Base-by-base conservation (phyloP, 2,797 vertebrate species). In the Telmatherina bonti region DNA sequence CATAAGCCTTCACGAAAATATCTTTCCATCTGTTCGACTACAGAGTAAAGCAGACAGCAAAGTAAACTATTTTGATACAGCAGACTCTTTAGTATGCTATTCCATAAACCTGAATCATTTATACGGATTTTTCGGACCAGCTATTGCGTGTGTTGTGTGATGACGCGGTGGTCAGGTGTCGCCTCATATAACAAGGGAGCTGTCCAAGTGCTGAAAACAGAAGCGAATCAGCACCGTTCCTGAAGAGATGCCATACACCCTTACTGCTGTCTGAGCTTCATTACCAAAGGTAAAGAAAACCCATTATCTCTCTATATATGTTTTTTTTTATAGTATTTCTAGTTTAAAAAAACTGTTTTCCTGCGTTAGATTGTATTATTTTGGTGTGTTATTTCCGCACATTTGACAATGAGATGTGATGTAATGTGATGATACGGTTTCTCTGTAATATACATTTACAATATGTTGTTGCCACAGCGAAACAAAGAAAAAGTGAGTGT, bases 181-280 rank as follows among this genome's bases (percentile, higher is more conserved):
- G 81, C 84, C 86, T 94, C 90, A 88, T 94, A 94, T 93, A 94
- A 87, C 81, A 76, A 52, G 84, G 92, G 93, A 93, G 93, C 93
- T 93, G 91, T 94, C 93, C 93, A 71, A 90, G 91, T 93, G 91
- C 94, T 95, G 93, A 93, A 95, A 91, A 81, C 91, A 88, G 86
- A 90, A 74, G 91, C 83, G 92, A 87, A 38, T 53, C 85, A 82
- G 78, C 74, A 67, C 70, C 86, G 87, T 82, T 86, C 59, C 47
- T 27, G 81, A 87, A 90, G 93, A 92, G 88, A 94, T 93, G 92
- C 88, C 79, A 82, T 63, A 89, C 85, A 90, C 82, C 81, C 85
- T 84, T 76, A 70, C 85, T 84, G 85, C 87, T 88, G 80, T 88
- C 90, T 93, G 90, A 94, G 89, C 90, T 92, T 81, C 47, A 63